phyloP scores from a whole-genome alignment of 2,113 vertebrate species.

The Diphyllodes magnificus region DNA sequence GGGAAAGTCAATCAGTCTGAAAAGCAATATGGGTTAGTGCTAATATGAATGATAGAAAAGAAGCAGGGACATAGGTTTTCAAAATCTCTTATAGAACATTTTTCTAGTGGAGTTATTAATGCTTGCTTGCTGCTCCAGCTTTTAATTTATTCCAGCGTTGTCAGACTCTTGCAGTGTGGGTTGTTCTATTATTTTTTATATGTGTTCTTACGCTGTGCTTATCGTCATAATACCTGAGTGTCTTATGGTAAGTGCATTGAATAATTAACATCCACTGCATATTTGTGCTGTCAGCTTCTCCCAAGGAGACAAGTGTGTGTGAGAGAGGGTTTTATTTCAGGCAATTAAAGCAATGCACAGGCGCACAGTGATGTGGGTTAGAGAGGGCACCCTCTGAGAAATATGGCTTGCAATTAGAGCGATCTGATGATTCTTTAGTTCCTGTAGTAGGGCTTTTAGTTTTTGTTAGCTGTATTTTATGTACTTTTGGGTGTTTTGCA shows the following conservation, averaged over 20 bases:
- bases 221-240: not conserved
- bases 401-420: not conserved
- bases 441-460: not conserved
- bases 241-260: not conserved
- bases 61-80: not conserved
- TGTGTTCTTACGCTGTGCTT: not conserved
- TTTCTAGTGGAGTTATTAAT: not conserved
- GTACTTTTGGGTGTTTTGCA: not conserved
- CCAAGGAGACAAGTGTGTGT: not conserved
- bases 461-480: not conserved
- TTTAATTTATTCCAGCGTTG: conserved; percentile 17
- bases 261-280: conserved; percentile 22
- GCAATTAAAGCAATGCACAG: conserved; percentile 5
- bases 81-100: not conserved
- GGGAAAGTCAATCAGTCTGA: not conserved
- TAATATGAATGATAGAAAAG: not conserved
- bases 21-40: not conserved
- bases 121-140: not conserved
- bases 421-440: not conserved
- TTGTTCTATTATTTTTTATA: not conserved
- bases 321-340: not conserved
- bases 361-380: not conserved
- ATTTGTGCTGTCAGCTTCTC: conserved; percentile 20
- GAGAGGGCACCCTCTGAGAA: not conserved
- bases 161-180: not conserved